Percentiles rank a stretch among this genome's conserved stretches.
phyloP scores from a whole-genome alignment of 2,113 vertebrate genomes.

The Anarrhichthys ocellatus region DNA sequence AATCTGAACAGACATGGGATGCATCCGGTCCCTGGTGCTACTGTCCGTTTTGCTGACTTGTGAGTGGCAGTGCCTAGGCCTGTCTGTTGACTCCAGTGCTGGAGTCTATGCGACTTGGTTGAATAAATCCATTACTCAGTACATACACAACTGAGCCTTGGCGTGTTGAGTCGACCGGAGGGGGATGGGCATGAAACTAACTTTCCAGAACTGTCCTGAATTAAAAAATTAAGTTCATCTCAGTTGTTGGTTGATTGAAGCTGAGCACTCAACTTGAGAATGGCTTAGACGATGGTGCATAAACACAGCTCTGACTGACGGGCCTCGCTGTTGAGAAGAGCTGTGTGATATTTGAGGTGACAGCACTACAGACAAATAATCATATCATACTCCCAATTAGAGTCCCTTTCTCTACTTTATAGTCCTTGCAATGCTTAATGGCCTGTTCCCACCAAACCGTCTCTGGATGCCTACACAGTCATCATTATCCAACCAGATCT shows the following conservation, averaged over 20 bases:
- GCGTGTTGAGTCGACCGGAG: constrained; percentile 15
- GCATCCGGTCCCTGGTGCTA: constrained; percentile 65
- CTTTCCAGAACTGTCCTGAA: constrained; percentile 66
- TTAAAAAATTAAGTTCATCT: constrained; percentile 68
- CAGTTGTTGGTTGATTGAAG: constrained; percentile 46
- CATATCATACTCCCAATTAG: constrained; percentile 73
- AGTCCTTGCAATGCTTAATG: constrained; percentile 52
- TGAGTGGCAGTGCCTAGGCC: constrained; percentile 38
- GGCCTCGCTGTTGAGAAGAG: constrained; percentile 50
- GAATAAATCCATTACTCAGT: constrained; percentile 60
- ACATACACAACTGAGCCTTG: constrained; percentile 38
- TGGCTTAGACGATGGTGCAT: constrained; percentile 30
- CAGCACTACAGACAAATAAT: constrained; percentile 68
- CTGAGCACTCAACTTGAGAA: constrained; percentile 41
- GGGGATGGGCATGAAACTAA: constrained; percentile 44
- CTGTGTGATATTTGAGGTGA: constrained; percentile 66
- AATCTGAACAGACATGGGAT: constrained; percentile 82
- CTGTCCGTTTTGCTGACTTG: constrained; percentile 67
- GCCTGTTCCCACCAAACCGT: constrained; percentile 39
- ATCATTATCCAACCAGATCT: constrained; percentile 63
- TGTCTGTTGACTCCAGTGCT: constrained; percentile 49
- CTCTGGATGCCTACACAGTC: constrained; percentile 53
- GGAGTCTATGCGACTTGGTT: constrained; percentile 52
- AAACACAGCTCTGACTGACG: constrained; percentile 68
- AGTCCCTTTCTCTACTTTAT: constrained; percentile 56